These are phyloP conservation scores for Neoaliturus tenellus DNA, from an alignment of 2,888 invertebrate species.

Conservation along the genomic window DNA sequence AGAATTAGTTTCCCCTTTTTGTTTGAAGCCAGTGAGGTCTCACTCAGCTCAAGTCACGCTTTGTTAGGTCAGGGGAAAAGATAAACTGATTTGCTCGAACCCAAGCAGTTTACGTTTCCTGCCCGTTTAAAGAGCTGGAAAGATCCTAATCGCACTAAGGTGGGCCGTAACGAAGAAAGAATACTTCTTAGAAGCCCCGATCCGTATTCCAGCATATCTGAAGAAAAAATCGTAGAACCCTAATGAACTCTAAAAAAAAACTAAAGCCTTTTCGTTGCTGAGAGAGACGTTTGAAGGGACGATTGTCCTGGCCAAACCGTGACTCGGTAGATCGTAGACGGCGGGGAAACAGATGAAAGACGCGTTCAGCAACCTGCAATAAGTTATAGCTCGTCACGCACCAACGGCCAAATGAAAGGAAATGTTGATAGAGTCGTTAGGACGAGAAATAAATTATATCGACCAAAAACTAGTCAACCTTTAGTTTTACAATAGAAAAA, in stretches of 20 bases:
- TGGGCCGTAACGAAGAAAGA: background rate
- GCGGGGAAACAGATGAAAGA: background rate
- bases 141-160: background rate
- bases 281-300: background rate
- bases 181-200: background rate
- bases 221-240: no score
- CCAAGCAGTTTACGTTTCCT: no score
- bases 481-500: no score
- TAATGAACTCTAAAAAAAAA: no score
- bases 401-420: conserved; percentile 3
- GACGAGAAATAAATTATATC: background rate
- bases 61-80: no score
- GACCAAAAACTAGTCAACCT: background rate
- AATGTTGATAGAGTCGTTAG: background rate
- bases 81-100: no score
- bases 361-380: background rate
- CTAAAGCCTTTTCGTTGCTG: no score
- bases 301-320: background rate
- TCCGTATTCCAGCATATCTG: background rate
- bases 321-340: background rate
- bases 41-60: no score
- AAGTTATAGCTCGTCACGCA: background rate
- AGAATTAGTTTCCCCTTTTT: no score
- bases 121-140: no score
- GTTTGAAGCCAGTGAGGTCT: no score